A percentile compares a stretch with the other conserved stretches of the same genome.
phyloP scores from a whole-genome alignment of 2,113 vertebrate genomes.

The Lontra canadensis region DNA sequence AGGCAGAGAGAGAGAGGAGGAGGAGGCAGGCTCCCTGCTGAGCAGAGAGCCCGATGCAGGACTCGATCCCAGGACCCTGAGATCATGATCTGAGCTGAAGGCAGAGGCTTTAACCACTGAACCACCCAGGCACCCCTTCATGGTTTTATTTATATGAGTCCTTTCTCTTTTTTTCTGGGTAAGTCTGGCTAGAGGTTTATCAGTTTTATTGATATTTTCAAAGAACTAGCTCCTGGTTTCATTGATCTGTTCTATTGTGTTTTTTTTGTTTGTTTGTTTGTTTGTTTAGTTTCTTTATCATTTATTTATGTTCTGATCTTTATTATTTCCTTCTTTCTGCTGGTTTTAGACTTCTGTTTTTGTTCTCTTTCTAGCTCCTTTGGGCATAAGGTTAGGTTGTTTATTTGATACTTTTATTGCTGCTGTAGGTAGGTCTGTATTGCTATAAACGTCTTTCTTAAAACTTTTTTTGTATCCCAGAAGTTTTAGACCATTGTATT shows the following conservation, averaged over 20 bases:
- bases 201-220: neutral
- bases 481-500: neutral
- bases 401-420: neutral
- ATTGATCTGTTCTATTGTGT: neutral
- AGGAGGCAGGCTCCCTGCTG: no score
- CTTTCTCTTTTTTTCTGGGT: neutral
- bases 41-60: no score
- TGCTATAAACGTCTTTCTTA: neutral
- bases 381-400: neutral
- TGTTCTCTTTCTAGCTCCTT: neutral
- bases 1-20: no score
- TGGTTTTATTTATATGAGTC: neutral
- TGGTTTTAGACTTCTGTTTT: neutral
- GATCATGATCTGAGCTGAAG: no score
- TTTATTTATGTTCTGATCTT: neutral
- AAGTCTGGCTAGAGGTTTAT: neutral
- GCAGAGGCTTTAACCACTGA: no score
- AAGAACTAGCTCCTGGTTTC: neutral
- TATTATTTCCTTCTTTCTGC: neutral
- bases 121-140: neutral
- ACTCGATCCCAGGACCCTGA: no score
- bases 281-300: neutral
- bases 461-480: neutral
- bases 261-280: neutral
- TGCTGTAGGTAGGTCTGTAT: neutral